phyloP scores from a whole-genome alignment of 2,797 vertebrate genomes.

The Pantherophis alleghaniensis region DNA sequence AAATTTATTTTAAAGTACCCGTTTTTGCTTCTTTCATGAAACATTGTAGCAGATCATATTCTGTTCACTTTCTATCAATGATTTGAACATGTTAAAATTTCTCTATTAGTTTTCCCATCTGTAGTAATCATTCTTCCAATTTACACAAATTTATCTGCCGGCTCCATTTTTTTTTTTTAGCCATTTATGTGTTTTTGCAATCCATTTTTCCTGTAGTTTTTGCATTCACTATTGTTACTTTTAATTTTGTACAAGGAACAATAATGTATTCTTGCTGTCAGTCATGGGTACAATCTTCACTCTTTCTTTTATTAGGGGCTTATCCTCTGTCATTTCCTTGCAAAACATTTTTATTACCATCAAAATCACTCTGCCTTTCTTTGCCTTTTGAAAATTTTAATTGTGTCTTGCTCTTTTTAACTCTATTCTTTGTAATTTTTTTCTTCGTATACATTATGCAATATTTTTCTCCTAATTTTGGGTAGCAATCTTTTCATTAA shows the following conservation, averaged over 20 bases:
- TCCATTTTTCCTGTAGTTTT: background rate
- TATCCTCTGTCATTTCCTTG: too few relatives aligned
- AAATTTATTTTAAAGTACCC: background rate
- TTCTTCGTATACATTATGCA: background rate
- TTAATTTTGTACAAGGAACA: too few relatives aligned
- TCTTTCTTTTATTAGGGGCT: too few relatives aligned
- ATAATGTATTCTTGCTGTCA: too few relatives aligned
- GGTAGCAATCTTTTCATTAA: background rate
- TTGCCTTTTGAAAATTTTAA: background rate
- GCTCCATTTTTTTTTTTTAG: background rate
- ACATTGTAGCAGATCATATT: background rate
- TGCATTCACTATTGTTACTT: too few relatives aligned
- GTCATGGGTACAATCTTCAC: too few relatives aligned
- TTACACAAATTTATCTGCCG: background rate
- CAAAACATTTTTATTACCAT: too few relatives aligned
- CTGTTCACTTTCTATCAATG: background rate
- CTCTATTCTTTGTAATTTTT: background rate
- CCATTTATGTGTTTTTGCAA: background rate
- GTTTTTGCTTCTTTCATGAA: background rate
- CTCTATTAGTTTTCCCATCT: background rate
- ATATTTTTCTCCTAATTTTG: background rate
- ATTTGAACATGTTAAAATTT: background rate
- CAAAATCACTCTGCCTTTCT: too few relatives aligned
- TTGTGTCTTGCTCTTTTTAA: background rate
- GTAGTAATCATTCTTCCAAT: background rate